These are phyloP conservation scores for Avahi laniger DNA, from an alignment of 2,797 vertebrate species.

Conservation along the genomic window DNA sequence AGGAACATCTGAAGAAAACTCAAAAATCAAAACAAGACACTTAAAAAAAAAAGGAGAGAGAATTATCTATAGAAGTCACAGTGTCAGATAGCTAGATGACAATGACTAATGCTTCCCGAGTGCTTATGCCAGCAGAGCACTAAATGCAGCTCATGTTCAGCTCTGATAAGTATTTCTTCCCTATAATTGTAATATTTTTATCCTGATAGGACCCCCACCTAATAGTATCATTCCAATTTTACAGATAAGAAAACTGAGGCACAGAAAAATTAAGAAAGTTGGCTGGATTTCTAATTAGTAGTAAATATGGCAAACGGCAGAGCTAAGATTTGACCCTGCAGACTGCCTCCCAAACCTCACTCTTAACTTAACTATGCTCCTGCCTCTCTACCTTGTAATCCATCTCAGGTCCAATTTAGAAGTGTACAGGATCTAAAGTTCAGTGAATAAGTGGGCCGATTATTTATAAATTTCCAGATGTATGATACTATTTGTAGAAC, in stretches of 20 bases:
- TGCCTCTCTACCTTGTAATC: not conserved
- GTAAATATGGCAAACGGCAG: not conserved
- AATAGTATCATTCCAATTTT: not conserved
- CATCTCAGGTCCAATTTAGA: not conserved
- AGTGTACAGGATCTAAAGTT: not conserved
- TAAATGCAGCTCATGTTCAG: not conserved
- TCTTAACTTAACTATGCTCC: not conserved
- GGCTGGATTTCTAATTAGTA: not conserved
- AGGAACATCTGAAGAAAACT: not conserved
- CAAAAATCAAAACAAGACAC: not conserved
- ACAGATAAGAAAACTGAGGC: not conserved
- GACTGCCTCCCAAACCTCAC: not conserved
- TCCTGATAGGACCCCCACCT: not conserved
- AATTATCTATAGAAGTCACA: not conserved
- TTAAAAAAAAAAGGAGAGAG: not conserved
- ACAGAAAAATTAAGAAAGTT: not conserved
- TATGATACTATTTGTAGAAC: not conserved
- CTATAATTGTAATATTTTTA: not conserved
- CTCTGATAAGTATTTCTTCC: not conserved
- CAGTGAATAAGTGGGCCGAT: not conserved
- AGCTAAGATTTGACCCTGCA: not conserved
- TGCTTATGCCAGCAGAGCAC: not conserved
- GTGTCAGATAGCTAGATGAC: not conserved
- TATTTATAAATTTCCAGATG: slow-evolving; percentile 23
- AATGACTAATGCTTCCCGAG: not conserved